Evolutionary conservation across 2,888 invertebrate genomes (phyloP).

Genomic region (Hypolimnas misippus): DNA sequence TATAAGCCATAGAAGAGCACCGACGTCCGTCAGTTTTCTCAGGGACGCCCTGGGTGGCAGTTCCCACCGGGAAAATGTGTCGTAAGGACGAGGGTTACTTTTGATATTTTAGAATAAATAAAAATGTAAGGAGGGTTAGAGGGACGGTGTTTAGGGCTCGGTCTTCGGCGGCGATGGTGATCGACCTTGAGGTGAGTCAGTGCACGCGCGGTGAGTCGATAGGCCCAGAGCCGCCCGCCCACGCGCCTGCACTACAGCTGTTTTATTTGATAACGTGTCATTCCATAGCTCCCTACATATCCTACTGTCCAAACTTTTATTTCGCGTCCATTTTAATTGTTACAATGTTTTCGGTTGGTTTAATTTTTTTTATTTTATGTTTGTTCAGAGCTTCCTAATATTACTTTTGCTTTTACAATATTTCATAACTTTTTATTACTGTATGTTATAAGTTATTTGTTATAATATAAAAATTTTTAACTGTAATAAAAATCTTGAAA

Average conservation of each 20-base stretch:
- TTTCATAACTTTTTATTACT: neutral
- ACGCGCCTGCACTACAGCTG: constrained; percentile 78
- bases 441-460: neutral
- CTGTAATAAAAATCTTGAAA: neutral
- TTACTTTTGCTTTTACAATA: neutral
- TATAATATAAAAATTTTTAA: neutral
- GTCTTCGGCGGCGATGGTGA: constrained; percentile 50
- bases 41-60: constrained; percentile 69
- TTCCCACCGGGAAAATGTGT: constrained; percentile 64
- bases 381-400: constrained; percentile 3
- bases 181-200: constrained; percentile 79
- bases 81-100: constrained; percentile 71
- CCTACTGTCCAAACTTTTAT: constrained; percentile 29
- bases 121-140: constrained; percentile 60
- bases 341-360: constrained; percentile 22
- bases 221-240: constrained; percentile 68
- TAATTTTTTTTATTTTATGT: constrained; percentile 16
- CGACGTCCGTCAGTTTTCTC: constrained; percentile 79
- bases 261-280: constrained; percentile 69
- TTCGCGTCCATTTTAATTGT: constrained; percentile 26
- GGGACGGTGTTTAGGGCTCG: constrained; percentile 63
- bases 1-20: constrained; percentile 67
- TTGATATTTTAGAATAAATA: constrained; percentile 59
- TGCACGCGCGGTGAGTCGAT: constrained; percentile 69
- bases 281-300: constrained; percentile 41